Evolutionary conservation across 2,888 invertebrate genomes (phyloP), one percentile per base, ranked within the genome.

Genomic region (Microctonus hyperodae): DNA sequence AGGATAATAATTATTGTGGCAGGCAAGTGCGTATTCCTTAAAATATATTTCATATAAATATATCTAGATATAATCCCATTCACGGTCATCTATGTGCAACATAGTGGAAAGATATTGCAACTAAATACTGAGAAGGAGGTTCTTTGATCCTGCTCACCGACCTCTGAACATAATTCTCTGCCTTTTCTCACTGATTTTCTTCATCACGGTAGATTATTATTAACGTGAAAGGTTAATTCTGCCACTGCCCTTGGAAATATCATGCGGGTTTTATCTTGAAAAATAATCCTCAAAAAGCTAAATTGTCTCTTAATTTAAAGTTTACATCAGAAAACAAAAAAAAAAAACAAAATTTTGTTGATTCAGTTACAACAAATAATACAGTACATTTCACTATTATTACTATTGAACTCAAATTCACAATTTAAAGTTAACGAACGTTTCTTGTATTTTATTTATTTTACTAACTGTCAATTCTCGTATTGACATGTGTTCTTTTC

Each of bases 211-310:
- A 76, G 79, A 81, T 81, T 81, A 81, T 81, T 81, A 81, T 81
- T 81, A 80, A 81, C 78, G 76, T 79, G 78, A 79, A 79, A 79
- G 79, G 79, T 80, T 81, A 80, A 81, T 77, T 76, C 68, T 65
- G 65, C 60, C 50, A 67, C 65, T 67, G 61, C 60, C 63, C 33
- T 44, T 59, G 50, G 53, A 57, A 68, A 66, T 63, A 58, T 66
- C 53, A 50, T 33, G 31, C 58, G 59, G 61, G 48, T 62, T 57
- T 71, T 66, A 60, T 70, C 33, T 28, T 35, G 10, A 10, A 31
- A 22, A 40, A 50, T 37, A 56, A n/a, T 48, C 28, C 22, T 33
- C 44, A 56, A 51, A 65, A 55, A n/a, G 16, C 44, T 16, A 44
- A 44, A 44, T 16, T 44, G 44, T 56, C 23, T 61, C 56, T 53